These are phyloP conservation scores for Characodon lateralis DNA, from an alignment of 2,797 vertebrate species.

Conservation along the genomic window DNA sequence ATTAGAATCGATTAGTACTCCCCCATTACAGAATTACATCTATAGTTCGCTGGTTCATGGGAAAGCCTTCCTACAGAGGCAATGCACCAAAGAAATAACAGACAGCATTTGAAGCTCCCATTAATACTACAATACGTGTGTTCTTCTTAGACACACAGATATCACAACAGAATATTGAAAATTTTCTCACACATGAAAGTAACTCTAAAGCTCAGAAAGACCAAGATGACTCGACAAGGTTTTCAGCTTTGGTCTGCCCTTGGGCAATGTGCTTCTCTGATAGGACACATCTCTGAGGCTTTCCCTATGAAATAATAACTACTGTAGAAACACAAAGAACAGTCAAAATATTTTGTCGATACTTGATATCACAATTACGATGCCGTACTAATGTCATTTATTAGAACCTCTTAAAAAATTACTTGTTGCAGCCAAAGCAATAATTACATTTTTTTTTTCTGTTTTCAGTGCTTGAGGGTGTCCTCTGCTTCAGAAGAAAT, in stretches of 20 bases:
- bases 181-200: constrained; percentile 1
- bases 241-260: not conserved
- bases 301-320: not conserved
- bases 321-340: constrained; percentile 1
- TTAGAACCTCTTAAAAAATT: not conserved
- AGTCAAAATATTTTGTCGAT: not conserved
- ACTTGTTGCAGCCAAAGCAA: not conserved
- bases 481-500: not conserved
- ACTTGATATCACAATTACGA: constrained; percentile 2
- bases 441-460: not conserved
- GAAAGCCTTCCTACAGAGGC: not conserved
- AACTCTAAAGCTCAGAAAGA: constrained; percentile 3
- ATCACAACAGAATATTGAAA: not conserved
- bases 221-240: constrained; percentile 1
- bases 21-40: not conserved
- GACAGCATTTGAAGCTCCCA: not conserved
- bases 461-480: not conserved
- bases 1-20: not conserved
- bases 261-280: not conserved
- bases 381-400: not conserved
- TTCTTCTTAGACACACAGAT: not conserved
- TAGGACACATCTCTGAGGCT: not conserved
- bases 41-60: not conserved
- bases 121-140: not conserved
- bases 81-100: not conserved